Evolutionary conservation across 2,113 vertebrate species (phyloP).

Genomic region (Spheniscus mendiculus): DNA sequence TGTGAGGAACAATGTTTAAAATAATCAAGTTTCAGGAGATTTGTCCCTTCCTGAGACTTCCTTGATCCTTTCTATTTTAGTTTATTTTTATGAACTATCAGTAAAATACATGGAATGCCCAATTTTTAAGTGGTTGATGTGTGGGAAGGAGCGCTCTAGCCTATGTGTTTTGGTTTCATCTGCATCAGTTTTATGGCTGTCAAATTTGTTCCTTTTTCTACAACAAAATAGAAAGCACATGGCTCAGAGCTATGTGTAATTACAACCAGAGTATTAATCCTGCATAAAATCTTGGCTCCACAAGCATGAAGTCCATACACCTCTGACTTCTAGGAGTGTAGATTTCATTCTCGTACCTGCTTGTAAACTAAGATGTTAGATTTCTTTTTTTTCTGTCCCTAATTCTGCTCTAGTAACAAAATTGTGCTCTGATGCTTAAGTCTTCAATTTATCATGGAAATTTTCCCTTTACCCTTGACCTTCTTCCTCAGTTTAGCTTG

Average conservation of each 20-base stretch:
- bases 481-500: neutral
- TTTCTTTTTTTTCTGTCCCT: rapidly evolving
- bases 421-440: too few species aligned
- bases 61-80: neutral
- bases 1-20: neutral
- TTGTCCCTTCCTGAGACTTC: neutral
- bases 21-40: neutral
- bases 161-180: neutral
- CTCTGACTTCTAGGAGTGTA: neutral
- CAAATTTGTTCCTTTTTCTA: neutral
- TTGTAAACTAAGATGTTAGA: neutral
- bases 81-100: neutral
- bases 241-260: neutral
- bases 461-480: neutral
- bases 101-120: neutral
- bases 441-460: neutral
- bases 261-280: neutral
- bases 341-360: neutral
- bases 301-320: neutral
- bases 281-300: neutral
- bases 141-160: neutral
- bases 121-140: neutral
- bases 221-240: neutral
- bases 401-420: neutral
- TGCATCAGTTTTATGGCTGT: neutral